Base-by-base conservation (phyloP, 2,888 invertebrate species). In the Drosophila kuntzei region DNA sequence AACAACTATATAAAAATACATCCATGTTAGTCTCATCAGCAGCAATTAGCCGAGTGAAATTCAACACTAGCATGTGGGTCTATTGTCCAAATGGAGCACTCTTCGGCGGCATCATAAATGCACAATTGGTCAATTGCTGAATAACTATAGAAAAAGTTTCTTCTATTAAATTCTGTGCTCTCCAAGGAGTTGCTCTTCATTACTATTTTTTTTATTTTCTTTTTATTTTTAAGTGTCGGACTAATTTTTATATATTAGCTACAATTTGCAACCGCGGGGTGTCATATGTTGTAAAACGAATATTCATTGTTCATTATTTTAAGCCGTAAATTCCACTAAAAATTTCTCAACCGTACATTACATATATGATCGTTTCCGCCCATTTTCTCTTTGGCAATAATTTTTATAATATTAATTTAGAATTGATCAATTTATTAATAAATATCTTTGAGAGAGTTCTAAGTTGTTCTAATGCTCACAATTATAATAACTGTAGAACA, bases 1-100 rank as follows among this genome's bases (percentile, higher is more conserved):
- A 74, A 73, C 71, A 72, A 65, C 60, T 66, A 39, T 46, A 37
- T 36, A 53, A 75, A 62, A 62, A 58, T 69, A 74, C 58, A 72
- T 57, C 85, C 82, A 82, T 85, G 72, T 85, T 74, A 47, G 82
- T 73, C 62, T 69, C 75, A 80, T 84, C 82, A 65, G 34, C 74
- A 58, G 83, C 86, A 83, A 83, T 83, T 83, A 83, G 83, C 71
- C 78, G 80, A 62, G 86, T 78, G 86, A 83, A 83, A 83, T 83
- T 83, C 83, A 83, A 85, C 86, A 83, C 82, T 83, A 65, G 57
- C 85, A 70, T 64, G 82, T 69, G 80, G 72, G 69, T 78, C 73
- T 70, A 73, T 82, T 82, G 75, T 80, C 86, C 80, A 85, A 82
- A 82, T 82, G 75, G 75, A 74, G 81, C 71, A 61, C 57, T 76